Conservation (phyloP, 2,113 vertebrate species). For the Nanorana parkeri region DNA sequence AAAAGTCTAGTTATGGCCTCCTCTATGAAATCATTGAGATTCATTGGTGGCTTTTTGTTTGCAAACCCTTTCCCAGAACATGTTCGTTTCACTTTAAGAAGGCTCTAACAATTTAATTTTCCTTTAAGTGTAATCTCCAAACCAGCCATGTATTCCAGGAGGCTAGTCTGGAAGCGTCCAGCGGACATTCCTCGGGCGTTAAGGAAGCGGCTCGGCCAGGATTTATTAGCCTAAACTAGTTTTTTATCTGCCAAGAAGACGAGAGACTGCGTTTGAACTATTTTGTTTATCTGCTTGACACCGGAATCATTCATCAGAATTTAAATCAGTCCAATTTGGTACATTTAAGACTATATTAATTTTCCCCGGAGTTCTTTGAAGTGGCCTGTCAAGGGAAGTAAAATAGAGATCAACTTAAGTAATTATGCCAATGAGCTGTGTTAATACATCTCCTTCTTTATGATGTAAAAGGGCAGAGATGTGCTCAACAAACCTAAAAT, state of each 20-base stretch:
- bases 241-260: conserved; percentile 52
- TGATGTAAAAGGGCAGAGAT: conserved; percentile 38
- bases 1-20: too few species aligned
- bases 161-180: neutral
- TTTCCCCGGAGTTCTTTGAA: conserved; percentile 31
- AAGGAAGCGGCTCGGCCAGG: conserved; percentile 38
- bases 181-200: conserved; percentile 23
- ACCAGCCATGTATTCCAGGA: neutral
- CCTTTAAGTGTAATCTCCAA: conserved; percentile 10
- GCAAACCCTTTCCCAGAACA: too few species aligned
- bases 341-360: conserved; percentile 49
- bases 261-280: neutral
- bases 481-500: conserved; percentile 20
- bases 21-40: too few species aligned
- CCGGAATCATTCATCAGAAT: conserved; percentile 23
- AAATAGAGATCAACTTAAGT: conserved; percentile 44
- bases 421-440: conserved; percentile 42
- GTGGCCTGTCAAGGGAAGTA: conserved; percentile 30
- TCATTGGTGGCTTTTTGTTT: too few species aligned
- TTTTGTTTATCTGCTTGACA: neutral
- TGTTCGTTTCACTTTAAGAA: too few species aligned
- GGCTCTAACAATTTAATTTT: neutral
- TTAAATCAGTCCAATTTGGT: neutral
- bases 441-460: conserved; percentile 16
- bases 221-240: conserved; percentile 55